phyloP scores from a whole-genome alignment of 1,140 invertebrate genomes.

The Argopecten irradians region DNA sequence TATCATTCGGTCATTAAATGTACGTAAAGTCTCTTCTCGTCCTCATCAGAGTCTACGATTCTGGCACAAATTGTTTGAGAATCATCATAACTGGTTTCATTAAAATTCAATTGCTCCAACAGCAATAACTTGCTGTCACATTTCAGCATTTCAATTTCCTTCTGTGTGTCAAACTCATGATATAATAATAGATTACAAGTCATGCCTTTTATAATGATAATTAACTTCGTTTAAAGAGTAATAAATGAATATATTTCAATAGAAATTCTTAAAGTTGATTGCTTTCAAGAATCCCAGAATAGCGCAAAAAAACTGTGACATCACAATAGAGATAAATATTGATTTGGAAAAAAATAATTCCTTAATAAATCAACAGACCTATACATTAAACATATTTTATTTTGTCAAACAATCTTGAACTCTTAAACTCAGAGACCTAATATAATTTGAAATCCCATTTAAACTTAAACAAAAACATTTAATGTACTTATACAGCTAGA shows the following conservation, averaged over 20 bases:
- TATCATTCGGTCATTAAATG: not conserved
- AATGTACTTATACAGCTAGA: too few species aligned
- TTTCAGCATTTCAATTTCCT: not conserved
- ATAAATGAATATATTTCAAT: not conserved
- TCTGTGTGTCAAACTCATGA: not conserved
- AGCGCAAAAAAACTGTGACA: too few species aligned
- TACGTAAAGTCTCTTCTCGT: not conserved
- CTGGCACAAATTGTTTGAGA: not conserved
- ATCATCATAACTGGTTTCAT: constrained; percentile 17
- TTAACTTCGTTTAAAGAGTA: not conserved
- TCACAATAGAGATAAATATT: too few species aligned
- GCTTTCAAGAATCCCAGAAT: too few species aligned
- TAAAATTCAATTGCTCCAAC: not conserved
- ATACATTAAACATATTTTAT: too few species aligned
- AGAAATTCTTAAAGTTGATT: not conserved
- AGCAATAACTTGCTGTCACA: not conserved
- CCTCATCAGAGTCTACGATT: not conserved
- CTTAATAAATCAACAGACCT: too few species aligned
- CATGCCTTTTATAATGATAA: not conserved
- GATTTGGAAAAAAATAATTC: too few species aligned
- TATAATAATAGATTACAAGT: not conserved
- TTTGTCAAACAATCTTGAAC: too few species aligned
- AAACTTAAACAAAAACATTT: too few species aligned
- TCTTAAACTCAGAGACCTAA: too few species aligned
- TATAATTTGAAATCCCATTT: too few species aligned